phyloP scores from a whole-genome alignment of 2,888 invertebrate species.

The Lasioglossum morio region DNA sequence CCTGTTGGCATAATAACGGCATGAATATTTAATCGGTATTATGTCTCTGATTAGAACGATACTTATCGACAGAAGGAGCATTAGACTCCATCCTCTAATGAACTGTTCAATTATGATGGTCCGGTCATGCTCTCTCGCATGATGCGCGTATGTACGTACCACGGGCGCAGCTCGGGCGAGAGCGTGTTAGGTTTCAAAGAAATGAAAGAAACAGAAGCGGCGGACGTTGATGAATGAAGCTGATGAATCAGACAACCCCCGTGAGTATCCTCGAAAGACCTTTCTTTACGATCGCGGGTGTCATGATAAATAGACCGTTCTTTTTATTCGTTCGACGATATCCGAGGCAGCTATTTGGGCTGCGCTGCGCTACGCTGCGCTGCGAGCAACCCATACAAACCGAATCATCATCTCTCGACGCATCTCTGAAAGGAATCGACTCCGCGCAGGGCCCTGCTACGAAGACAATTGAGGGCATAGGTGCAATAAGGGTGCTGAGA shows the following conservation, averaged over 20 bases:
- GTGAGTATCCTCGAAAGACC: slow-evolving; percentile 71
- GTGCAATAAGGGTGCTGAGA: not conserved
- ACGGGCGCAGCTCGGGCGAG: slow-evolving; percentile 54
- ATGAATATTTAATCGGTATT: too few relatives aligned
- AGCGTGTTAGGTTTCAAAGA: slow-evolving; percentile 73
- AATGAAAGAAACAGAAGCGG: slow-evolving; percentile 75
- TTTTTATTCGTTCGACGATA: slow-evolving; percentile 64
- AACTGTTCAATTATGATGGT: slow-evolving; percentile 59
- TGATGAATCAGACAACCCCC: slow-evolving; percentile 74
- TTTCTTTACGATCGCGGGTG: slow-evolving; percentile 74
- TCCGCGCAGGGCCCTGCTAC: not conserved
- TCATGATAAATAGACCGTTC: slow-evolving; percentile 69
- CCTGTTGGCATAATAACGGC: too few relatives aligned
- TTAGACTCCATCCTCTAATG: slow-evolving; percentile 51
- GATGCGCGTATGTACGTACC: slow-evolving; percentile 25
- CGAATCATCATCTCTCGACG: slow-evolving; percentile 4
- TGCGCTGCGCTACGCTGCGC: slow-evolving; percentile 23
- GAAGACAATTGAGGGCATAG: not conserved
- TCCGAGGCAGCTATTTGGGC: slow-evolving; percentile 55
- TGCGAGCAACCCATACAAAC: not conserved
- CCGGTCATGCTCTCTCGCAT: slow-evolving; percentile 62
- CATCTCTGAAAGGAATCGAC: slow-evolving; percentile 5
- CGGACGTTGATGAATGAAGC: slow-evolving; percentile 75
- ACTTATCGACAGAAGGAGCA: slow-evolving; percentile 56
- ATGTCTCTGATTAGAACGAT: slow-evolving; percentile 41